These are phyloP conservation scores for Sipha flava DNA, from an alignment of 1,140 invertebrate species.

Conservation along the genomic window DNA sequence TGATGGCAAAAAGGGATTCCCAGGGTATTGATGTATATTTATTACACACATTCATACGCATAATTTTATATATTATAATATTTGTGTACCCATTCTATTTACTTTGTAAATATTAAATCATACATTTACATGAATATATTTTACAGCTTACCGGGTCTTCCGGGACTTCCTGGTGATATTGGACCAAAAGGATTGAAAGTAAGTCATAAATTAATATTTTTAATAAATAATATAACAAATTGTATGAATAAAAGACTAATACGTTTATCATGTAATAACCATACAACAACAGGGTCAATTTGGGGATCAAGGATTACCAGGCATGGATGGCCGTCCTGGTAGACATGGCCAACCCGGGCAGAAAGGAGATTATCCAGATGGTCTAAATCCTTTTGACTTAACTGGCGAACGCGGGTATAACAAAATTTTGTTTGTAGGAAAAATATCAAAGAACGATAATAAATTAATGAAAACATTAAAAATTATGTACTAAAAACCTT, in stretches of 20 bases:
- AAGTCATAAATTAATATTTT: not conserved
- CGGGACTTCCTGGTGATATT: not conserved
- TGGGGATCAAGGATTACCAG: slow-evolving; percentile 44
- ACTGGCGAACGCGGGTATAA: slow-evolving; percentile 25
- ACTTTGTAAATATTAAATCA: no score
- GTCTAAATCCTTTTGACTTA: not conserved
- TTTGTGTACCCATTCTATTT: no score
- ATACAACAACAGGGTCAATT: slow-evolving; percentile 10
- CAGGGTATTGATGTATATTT: not conserved
- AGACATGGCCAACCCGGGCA: slow-evolving; percentile 46
- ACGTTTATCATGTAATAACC: not conserved
- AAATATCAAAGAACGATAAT: no score
- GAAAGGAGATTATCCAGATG: slow-evolving; percentile 44
- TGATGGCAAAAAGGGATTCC: slow-evolving; percentile 23
- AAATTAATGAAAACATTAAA: no score
- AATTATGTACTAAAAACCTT: no score
- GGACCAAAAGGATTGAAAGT: slow-evolving; percentile 30
- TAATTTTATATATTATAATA: no score
- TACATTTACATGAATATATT: no score
- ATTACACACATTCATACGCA: no score
- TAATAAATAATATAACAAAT: no score
- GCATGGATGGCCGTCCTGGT: slow-evolving; percentile 46
- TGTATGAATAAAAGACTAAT: no score
- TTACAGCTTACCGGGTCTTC: not conserved
- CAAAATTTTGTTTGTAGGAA: no score